phyloP scores from a whole-genome alignment of 2,113 vertebrate genomes.

The Rhinogobius similis region DNA sequence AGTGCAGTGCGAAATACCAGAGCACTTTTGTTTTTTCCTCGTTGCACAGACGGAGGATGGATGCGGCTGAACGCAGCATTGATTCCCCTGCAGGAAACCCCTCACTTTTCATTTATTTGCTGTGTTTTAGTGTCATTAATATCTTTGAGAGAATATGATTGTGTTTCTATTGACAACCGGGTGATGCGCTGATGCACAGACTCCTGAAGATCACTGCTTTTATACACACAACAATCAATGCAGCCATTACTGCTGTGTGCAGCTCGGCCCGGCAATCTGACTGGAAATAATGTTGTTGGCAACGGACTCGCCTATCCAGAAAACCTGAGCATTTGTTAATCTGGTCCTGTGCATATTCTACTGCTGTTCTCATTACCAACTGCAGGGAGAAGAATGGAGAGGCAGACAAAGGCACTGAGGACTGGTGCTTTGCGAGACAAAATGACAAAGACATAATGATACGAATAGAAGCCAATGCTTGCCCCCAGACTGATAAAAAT shows the following conservation, averaged over 20 bases:
- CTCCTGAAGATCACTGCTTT: conserved; percentile 22
- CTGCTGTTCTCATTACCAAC: conserved; percentile 15
- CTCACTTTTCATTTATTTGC: conserved; percentile 24
- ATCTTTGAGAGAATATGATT: conserved; percentile 9
- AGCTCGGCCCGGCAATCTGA: neutral
- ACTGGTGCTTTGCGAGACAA: neutral
- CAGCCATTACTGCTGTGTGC: conserved; percentile 1
- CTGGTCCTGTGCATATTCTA: conserved; percentile 24
- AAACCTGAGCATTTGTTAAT: conserved; percentile 18
- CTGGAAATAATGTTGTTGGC: conserved; percentile 17
- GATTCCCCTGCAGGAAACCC: conserved; percentile 20
- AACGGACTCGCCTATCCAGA: conserved; percentile 7
- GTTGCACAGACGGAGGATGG: conserved; percentile 12
- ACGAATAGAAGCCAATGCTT: conserved; percentile 6
- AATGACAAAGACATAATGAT: conserved; percentile 7
- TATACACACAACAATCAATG: conserved; percentile 12
- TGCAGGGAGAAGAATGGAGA: conserved; percentile 15
- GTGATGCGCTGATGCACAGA: conserved; percentile 12
- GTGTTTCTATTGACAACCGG: conserved; percentile 15
- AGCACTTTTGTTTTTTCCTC: conserved; percentile 7
- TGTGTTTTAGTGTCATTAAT: conserved; percentile 25
- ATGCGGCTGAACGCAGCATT: conserved; percentile 19
- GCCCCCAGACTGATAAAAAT: conserved; percentile 7
- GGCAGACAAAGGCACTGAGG: conserved; percentile 16
- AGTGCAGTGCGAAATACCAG: conserved; percentile 8